These are phyloP conservation scores for Nothoprocta perdicaria DNA, from an alignment of 2,113 vertebrate genomes.

Conservation along the genomic window DNA sequence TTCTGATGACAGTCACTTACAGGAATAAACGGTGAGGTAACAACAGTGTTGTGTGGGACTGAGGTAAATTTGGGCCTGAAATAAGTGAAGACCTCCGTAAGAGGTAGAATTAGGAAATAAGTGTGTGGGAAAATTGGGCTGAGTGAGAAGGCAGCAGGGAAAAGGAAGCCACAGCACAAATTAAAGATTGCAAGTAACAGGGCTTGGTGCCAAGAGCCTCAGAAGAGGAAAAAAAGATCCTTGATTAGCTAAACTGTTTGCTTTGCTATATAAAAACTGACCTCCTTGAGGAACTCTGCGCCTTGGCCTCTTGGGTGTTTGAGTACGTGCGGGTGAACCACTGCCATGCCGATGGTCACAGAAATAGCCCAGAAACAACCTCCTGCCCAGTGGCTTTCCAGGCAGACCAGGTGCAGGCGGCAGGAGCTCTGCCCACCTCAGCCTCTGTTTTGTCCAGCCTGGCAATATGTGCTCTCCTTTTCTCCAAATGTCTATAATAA, in stretches of 20 bases:
- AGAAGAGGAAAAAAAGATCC: conserved; percentile 46
- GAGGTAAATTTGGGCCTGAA: conserved; percentile 45
- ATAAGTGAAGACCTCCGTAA: not conserved
- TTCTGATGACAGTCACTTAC: conserved; percentile 28
- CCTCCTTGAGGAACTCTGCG: conserved; percentile 35
- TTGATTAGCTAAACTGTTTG: conserved; percentile 73
- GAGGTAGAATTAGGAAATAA: conserved; percentile 51
- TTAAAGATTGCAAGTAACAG: conserved; percentile 61
- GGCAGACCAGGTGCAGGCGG: conserved; percentile 7
- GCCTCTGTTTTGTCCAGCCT: not conserved
- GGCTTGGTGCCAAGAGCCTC: conserved; percentile 61
- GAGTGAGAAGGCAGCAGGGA: conserved; percentile 51
- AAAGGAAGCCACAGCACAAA: conserved; percentile 71
- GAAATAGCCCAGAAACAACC: not conserved
- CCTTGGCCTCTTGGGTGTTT: conserved; percentile 46
- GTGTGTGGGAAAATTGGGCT: conserved; percentile 65
- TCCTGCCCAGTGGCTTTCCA: conserved; percentile 13
- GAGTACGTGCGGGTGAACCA: conserved; percentile 53
- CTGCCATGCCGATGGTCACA: conserved; percentile 26
- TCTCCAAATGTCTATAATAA: not conserved
- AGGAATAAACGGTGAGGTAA: conserved; percentile 43
- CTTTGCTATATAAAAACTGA: conserved; percentile 75
- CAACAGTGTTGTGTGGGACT: conserved; percentile 23
- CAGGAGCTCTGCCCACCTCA: not conserved
- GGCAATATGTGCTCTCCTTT: not conserved